These are phyloP conservation scores for Micrastur ruficollis DNA, from an alignment of 2,797 vertebrate species.

Conservation along the genomic window DNA sequence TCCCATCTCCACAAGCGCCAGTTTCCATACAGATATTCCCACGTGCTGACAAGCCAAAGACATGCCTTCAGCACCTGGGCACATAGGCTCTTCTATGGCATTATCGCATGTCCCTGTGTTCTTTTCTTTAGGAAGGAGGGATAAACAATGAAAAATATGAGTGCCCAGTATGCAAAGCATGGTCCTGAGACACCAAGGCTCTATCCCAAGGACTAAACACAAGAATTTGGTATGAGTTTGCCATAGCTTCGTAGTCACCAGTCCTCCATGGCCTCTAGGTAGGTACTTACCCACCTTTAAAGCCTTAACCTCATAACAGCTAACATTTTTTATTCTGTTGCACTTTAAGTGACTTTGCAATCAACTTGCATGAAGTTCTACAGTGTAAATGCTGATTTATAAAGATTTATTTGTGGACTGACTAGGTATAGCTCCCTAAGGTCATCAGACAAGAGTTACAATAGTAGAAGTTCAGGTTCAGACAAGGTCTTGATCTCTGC, in stretches of 20 bases:
- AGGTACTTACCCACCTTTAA: background rate
- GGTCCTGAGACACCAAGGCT: background rate
- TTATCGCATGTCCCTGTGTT: rapidly evolving
- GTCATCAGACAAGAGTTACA: background rate
- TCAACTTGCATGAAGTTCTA: background rate
- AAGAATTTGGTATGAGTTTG: background rate
- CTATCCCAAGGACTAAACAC: background rate
- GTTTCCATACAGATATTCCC: background rate
- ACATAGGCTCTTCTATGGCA: rapidly evolving
- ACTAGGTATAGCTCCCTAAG: background rate
- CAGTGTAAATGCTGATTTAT: background rate
- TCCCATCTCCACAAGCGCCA: background rate
- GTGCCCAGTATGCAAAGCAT: background rate
- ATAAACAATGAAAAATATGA: rapidly evolving
- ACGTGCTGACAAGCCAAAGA: background rate
- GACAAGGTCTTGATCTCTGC: background rate
- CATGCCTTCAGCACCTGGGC: background rate
- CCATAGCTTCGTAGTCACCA: rapidly evolving
- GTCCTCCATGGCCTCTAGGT: background rate
- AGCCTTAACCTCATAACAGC: background rate
- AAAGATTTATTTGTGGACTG: background rate
- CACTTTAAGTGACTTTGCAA: background rate
- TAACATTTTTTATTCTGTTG: background rate
- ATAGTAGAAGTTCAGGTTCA: background rate
- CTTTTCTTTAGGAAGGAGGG: background rate